phyloP scores from a whole-genome alignment of 2,888 invertebrate genomes.

The Agrochola circellaris region DNA sequence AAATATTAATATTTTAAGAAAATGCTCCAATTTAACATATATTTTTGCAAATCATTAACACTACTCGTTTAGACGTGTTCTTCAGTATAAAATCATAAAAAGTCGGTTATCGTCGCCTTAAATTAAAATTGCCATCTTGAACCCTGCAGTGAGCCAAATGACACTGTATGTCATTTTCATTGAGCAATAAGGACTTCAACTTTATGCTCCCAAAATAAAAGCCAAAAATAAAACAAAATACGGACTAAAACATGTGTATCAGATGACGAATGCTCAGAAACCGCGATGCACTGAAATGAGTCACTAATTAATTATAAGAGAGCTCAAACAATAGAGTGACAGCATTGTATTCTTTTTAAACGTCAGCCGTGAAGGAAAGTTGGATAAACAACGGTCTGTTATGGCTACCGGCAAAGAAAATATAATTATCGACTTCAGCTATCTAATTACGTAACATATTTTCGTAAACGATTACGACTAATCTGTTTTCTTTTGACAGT shows the following conservation, averaged over 20 bases:
- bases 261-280: conserved; percentile 34
- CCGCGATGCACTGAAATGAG: conserved; percentile 23
- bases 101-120: no score
- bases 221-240: conserved; percentile 6
- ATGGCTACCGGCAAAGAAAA: not conserved
- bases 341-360: conserved; percentile 4
- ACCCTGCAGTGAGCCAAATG: no score
- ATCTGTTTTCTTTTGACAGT: no score
- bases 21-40: no score
- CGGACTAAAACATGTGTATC: conserved; percentile 17
- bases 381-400: conserved; percentile 10
- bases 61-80: no score
- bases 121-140: no score
- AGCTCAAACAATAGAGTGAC: conserved; percentile 38
- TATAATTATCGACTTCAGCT: conserved; percentile 11
- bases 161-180: not conserved
- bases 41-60: no score
- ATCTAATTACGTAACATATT: no score
- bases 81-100: no score
- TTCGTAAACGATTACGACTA: no score
- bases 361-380: conserved; percentile 21
- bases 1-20: no score
- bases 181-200: not conserved
- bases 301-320: conserved; percentile 25
- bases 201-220: not conserved